Evolutionary conservation across 2,797 vertebrate genomes (phyloP), one percentile per base, ranked within the genome.

Genomic region (Lepus oiostolus): DNA sequence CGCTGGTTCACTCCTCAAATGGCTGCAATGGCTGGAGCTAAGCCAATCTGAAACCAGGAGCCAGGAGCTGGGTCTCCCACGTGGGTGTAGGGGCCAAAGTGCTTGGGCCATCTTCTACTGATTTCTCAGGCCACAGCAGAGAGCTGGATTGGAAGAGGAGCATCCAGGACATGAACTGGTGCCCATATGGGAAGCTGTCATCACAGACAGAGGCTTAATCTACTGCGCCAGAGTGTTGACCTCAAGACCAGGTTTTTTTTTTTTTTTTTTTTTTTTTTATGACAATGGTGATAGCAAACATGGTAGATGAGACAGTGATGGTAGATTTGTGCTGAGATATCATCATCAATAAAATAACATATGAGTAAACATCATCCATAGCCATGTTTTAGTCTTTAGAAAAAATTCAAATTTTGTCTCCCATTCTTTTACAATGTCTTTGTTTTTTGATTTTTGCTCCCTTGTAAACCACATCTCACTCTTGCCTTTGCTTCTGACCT

Each of bases 401-500:
- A 81, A 76, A 90, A 38, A 54, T 79, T 58, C 1, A 6, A 76
- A 28, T 77, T 86, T 96, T 42, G 28, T 91, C 52, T 88, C 8
- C 16, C 24, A 24, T 52, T 38, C 38, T 93, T 87, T 91, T 67
- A 72, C 2, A 50, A 17, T 19, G 7, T 28, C 38, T 95, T 94
- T 86, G n/a, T 86, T 89, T 91, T 74, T 54, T 75, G 42, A 2
- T 2, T 79, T 89, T 89, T 91, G 14, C 47, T 71, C 30, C 5
- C 1, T 85, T 58, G 54, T 11, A 50, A 62, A 63, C 17, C 50
- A 63, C 3, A 2, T 47, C 68, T 72, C 50, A 67, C 24, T 93
- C 82, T 62, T 42, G 13, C 30, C 30, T 92, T 30, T 87, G 68
- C 60, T 85, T 95, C 85, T 92, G 77, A 93, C 68, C 80, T 95